phyloP scores from a whole-genome alignment of 2,113 vertebrate genomes.

The Gopherus evgoodei region DNA sequence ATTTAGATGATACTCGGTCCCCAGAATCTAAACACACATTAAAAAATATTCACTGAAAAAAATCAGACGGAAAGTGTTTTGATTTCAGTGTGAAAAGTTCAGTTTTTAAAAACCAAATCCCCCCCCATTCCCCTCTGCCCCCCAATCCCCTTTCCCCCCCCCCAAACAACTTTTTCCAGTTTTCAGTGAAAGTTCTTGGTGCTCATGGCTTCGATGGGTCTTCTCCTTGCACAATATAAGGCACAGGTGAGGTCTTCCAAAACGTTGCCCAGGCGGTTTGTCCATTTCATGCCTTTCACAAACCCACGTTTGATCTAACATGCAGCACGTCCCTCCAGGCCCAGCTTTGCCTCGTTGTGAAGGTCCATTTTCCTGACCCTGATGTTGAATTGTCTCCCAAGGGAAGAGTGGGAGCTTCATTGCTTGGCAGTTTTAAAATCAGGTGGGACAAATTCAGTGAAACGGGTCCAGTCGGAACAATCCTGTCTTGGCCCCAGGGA shows the following conservation, averaged over 20 bases:
- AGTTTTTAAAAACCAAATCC: not conserved
- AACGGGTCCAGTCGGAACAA: not conserved
- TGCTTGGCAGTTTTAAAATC: not conserved
- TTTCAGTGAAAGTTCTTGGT: not conserved
- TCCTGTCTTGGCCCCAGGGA: not conserved
- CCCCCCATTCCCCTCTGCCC: not conserved
- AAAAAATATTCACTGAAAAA: not conserved
- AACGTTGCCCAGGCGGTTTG: not conserved
- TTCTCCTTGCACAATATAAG: not conserved
- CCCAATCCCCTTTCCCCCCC: not conserved
- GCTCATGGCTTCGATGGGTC: not conserved
- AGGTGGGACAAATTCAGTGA: not conserved
- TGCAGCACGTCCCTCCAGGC: not conserved
- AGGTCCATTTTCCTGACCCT: not conserved
- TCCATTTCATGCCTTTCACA: not conserved
- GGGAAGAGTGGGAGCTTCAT: not conserved
- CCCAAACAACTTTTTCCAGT: not conserved
- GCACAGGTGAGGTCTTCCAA: too few relatives aligned
- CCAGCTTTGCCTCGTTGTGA: not conserved
- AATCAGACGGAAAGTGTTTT: not conserved
- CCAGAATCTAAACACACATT: not conserved
- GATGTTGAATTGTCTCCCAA: not conserved
- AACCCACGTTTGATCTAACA: not conserved
- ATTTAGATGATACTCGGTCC: not conserved
- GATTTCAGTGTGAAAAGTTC: not conserved